phyloP scores from a whole-genome alignment of 2,888 invertebrate genomes.

The Orgyia antiqua region DNA sequence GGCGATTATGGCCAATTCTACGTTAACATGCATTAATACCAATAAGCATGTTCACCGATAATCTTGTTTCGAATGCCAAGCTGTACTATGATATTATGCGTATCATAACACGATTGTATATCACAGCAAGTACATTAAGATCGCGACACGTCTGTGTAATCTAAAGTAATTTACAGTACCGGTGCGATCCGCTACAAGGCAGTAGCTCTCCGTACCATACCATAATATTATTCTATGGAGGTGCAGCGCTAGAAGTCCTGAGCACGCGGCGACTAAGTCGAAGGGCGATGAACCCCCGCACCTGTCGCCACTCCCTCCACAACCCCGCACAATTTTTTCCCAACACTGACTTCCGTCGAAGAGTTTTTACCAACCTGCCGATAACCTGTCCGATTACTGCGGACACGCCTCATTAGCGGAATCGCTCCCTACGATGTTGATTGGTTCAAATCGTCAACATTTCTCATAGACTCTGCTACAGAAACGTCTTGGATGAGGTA shows the following conservation, averaged over 20 bases:
- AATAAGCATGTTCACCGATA: too few species aligned
- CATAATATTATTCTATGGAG: constrained; percentile 50
- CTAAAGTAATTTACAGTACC: constrained; percentile 41
- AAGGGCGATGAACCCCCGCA: constrained; percentile 68
- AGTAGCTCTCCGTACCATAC: constrained; percentile 29
- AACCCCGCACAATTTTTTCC: constrained; percentile 65
- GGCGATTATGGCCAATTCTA: too few species aligned
- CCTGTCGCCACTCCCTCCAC: constrained; percentile 57
- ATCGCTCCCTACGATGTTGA: constrained; percentile 49
- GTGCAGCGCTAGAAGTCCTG: constrained; percentile 41
- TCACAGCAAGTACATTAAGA: too few species aligned
- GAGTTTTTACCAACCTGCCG: constrained; percentile 55
- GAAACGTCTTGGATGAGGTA: constrained; percentile 34
- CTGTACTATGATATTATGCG: too few species aligned
- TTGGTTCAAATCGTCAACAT: constrained; percentile 43
- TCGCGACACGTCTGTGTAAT: constrained; percentile 30
- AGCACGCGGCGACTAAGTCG: constrained; percentile 30
- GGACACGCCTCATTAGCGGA: constrained; percentile 70
- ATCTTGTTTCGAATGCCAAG: too few species aligned
- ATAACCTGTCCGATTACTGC: constrained; percentile 64
- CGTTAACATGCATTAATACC: too few species aligned
- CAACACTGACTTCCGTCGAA: constrained; percentile 62
- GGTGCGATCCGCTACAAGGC: constrained; percentile 32
- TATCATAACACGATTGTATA: too few species aligned
- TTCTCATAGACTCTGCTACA: constrained; percentile 25